phyloP scores from a whole-genome alignment of 2,797 vertebrate genomes.

The Coregonus ussuriensis region DNA sequence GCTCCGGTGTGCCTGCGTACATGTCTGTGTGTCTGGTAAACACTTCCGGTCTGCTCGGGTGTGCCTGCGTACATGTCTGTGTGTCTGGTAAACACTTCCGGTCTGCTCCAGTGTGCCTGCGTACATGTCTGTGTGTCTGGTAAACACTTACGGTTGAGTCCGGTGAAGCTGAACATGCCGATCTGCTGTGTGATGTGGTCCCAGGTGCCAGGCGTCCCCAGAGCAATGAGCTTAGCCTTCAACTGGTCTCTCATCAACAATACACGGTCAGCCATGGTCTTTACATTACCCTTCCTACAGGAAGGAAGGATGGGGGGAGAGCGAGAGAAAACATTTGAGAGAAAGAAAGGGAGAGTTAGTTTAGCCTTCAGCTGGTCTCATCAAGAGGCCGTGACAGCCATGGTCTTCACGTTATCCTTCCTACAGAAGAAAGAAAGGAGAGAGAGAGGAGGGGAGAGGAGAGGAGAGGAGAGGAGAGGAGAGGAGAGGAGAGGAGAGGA shows the following conservation, averaged over 20 bases:
- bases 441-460: too few relatives aligned
- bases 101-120: neutral
- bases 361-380: too few relatives aligned
- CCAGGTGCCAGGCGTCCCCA: conserved; percentile 93
- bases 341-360: neutral
- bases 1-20: conserved; percentile 76
- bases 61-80: too few relatives aligned
- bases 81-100: too few relatives aligned
- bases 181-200: conserved; percentile 97
- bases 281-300: conserved; percentile 89
- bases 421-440: too few relatives aligned
- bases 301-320: fast-evolving
- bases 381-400: too few relatives aligned
- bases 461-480: too few relatives aligned
- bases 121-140: conserved; percentile 5
- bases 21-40: too few relatives aligned
- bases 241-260: conserved; percentile 91
- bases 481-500: too few relatives aligned
- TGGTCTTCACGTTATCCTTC: too few relatives aligned
- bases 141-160: conserved; percentile 86
- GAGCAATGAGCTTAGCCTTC: conserved; percentile 81
- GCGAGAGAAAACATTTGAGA: neutral
- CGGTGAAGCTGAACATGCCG: conserved; percentile 96
- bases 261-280: conserved; percentile 95
- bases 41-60: too few relatives aligned